Conservation (phyloP, 2,797 vertebrate genomes). For the Squalus acanthias region DNA sequence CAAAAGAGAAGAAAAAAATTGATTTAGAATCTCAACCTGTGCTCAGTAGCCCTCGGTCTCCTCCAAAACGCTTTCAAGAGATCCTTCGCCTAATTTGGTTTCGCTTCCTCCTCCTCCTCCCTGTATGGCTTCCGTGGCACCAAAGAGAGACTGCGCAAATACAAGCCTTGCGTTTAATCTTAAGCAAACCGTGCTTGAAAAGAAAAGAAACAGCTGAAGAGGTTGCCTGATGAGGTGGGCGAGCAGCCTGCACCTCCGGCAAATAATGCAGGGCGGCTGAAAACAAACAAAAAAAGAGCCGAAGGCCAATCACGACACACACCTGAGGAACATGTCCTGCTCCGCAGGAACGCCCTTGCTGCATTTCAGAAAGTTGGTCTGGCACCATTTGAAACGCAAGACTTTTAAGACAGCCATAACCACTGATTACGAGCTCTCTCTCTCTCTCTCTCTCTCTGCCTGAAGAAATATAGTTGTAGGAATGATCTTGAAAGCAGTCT, state of each 20-base stretch:
- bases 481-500: not conserved
- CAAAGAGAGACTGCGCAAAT: not conserved
- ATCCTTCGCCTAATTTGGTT: not conserved
- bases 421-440: not conserved
- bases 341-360: not conserved
- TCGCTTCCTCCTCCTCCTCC: no score
- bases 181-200: not conserved
- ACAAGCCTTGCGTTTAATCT: not conserved
- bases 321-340: not conserved
- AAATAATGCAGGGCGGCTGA: not conserved
- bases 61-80: not conserved
- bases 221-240: not conserved
- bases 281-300: not conserved
- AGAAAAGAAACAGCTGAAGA: not conserved
- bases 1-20: not conserved
- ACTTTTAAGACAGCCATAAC: not conserved
- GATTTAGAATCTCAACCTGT: not conserved
- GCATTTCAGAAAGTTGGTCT: not conserved
- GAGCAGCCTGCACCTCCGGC: not conserved
- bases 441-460: not conserved
- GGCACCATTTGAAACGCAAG: not conserved
- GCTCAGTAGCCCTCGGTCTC: not conserved
- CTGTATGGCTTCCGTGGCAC: not conserved
- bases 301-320: not conserved
- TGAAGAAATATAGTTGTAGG: not conserved